These are phyloP conservation scores for Drosophila yooni DNA, from an alignment of 2,888 invertebrate genomes.

Conservation along the genomic window DNA sequence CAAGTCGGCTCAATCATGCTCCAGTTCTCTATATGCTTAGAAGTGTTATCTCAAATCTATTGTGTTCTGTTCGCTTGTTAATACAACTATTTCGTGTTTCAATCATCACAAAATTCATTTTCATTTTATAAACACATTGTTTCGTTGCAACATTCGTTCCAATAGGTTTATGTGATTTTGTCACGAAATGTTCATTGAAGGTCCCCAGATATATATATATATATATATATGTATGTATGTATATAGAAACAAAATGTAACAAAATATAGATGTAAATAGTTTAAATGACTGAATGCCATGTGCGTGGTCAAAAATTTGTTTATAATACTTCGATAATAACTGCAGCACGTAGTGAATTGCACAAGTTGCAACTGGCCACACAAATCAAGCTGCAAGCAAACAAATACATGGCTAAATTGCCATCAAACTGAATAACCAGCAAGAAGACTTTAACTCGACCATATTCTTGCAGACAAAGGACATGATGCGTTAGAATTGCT, in stretches of 20 bases:
- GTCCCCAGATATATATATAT: too few species aligned
- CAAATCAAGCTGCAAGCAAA: not conserved
- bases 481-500: too few species aligned
- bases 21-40: not conserved
- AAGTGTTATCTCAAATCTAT: slow-evolving; percentile 38
- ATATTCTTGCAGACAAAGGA: too few species aligned
- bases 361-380: too few species aligned
- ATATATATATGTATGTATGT: too few species aligned
- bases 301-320: not conserved
- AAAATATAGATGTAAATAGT: too few species aligned
- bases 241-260: too few species aligned
- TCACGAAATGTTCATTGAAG: not conserved
- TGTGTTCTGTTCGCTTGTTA: slow-evolving; percentile 27
- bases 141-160: not conserved
- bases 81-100: not conserved
- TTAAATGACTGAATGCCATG: too few species aligned
- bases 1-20: not conserved
- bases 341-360: not conserved
- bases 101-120: not conserved
- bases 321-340: not conserved
- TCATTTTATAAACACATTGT: too few species aligned
- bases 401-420: not conserved
- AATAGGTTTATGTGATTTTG: not conserved
- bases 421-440: not conserved
- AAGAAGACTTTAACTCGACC: too few species aligned